phyloP scores from a whole-genome alignment of 2,797 vertebrate genomes.

The Chaunax sp. region DNA sequence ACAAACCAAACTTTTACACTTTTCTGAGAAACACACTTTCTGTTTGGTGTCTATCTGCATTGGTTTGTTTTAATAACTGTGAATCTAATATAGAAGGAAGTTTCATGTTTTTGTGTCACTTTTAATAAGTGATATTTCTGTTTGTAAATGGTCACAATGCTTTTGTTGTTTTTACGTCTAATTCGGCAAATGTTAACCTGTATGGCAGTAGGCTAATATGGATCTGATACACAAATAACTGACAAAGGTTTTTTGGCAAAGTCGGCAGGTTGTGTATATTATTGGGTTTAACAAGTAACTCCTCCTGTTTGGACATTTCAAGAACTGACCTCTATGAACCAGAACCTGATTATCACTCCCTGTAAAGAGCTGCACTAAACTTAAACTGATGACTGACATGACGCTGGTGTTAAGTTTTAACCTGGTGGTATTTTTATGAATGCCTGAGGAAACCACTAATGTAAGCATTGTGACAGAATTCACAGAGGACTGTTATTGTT shows the following conservation, averaged over 20 bases:
- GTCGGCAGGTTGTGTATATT: no score
- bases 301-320: neutral
- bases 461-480: constrained; percentile 12
- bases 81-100: constrained; percentile 13
- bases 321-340: neutral
- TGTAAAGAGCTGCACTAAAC: no score
- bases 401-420: neutral
- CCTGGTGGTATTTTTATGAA: constrained; percentile 5
- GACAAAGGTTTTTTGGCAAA: neutral
- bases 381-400: neutral
- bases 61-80: constrained; percentile 39
- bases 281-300: no score
- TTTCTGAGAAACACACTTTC: constrained; percentile 26
- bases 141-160: constrained; percentile 16
- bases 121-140: constrained; percentile 16
- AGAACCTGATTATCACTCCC: neutral
- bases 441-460: constrained; percentile 9
- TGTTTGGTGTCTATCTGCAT: constrained; percentile 26
- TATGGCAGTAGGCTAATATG: neutral
- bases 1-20: constrained; percentile 44
- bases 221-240: neutral
- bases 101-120: constrained; percentile 24
- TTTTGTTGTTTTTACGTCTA: constrained; percentile 15
- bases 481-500: constrained; percentile 57
- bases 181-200: neutral